Evolutionary conservation across 2,113 vertebrate species (phyloP).

Genomic region (Chamaea fasciata): DNA sequence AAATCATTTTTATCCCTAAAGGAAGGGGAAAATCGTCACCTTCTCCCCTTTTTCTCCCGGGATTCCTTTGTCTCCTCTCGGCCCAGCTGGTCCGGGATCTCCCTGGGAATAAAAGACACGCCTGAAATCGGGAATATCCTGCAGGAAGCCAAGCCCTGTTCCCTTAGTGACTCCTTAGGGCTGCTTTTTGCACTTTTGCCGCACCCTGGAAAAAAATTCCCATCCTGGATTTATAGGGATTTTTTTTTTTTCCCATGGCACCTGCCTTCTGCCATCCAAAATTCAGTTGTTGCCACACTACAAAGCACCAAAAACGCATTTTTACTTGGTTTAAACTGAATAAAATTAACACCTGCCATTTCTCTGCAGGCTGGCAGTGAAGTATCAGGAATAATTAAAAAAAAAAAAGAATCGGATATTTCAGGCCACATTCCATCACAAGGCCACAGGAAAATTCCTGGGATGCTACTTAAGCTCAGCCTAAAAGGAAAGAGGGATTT

Average conservation of each 20-base stretch:
- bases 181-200: background rate
- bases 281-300: no score
- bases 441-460: background rate
- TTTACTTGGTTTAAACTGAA: background rate
- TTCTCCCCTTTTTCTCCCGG: constrained; percentile 85
- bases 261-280: background rate
- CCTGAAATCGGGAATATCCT: background rate
- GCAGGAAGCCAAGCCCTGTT: background rate
- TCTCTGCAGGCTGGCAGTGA: background rate
- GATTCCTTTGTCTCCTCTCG: constrained; percentile 77
- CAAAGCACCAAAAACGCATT: rapidly evolving
- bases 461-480: background rate
- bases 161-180: background rate
- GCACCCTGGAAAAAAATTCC: background rate
- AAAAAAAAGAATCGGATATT: background rate
- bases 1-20: background rate
- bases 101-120: constrained; percentile 68
- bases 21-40: constrained; percentile 48
- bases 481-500: background rate
- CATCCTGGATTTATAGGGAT: background rate
- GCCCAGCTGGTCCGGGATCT: constrained; percentile 77
- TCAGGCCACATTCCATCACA: background rate
- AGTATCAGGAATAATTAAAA: background rate
- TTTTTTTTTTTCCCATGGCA: background rate
- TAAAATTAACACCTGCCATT: background rate